Percentiles rank a stretch among this genome's conserved stretches.
Evolutionary conservation across 2,113 vertebrate species (phyloP).

Genomic region (Pelobates fuscus): DNA sequence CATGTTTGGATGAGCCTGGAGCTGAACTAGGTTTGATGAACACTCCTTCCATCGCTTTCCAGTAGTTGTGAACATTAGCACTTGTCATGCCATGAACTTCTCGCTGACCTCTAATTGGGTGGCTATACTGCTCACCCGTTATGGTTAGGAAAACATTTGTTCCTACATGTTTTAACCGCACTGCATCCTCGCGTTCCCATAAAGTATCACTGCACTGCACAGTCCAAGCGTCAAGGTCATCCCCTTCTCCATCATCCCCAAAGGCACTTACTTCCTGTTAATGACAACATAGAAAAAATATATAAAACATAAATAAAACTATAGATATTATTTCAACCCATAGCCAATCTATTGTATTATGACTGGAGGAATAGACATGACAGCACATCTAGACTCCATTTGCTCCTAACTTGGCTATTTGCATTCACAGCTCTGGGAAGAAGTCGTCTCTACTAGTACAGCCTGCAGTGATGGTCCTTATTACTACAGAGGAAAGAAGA

Average conservation of each 20-base stretch:
- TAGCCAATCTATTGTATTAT: too few relatives aligned
- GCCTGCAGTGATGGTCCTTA: too few relatives aligned
- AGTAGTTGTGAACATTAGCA: conserved; percentile 83
- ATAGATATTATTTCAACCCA: too few relatives aligned
- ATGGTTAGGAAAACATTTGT: conserved; percentile 89
- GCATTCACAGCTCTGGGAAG: too few relatives aligned
- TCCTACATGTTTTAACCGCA: conserved; percentile 88
- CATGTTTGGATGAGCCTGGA: conserved; percentile 70
- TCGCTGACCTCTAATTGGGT: conserved; percentile 88
- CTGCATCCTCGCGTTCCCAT: conserved; percentile 85
- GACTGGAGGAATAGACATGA: too few relatives aligned
- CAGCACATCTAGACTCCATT: too few relatives aligned
- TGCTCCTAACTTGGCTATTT: too few relatives aligned
- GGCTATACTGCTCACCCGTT: conserved; percentile 92
- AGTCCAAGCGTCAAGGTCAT: conserved; percentile 85
- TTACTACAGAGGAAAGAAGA: too few relatives aligned
- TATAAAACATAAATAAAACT: too few relatives aligned
- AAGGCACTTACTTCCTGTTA: conserved; percentile 96
- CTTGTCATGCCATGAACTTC: conserved; percentile 89
- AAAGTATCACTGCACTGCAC: conserved; percentile 84
- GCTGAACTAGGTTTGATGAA: conserved; percentile 84
- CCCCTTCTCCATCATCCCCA: conserved; percentile 92
- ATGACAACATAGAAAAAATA: background rate
- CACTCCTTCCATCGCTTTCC: conserved; percentile 94
- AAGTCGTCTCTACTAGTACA: too few relatives aligned